Evolutionary conservation across 2,888 invertebrate species (phyloP).

Genomic region (Thymelicus acteon): DNA sequence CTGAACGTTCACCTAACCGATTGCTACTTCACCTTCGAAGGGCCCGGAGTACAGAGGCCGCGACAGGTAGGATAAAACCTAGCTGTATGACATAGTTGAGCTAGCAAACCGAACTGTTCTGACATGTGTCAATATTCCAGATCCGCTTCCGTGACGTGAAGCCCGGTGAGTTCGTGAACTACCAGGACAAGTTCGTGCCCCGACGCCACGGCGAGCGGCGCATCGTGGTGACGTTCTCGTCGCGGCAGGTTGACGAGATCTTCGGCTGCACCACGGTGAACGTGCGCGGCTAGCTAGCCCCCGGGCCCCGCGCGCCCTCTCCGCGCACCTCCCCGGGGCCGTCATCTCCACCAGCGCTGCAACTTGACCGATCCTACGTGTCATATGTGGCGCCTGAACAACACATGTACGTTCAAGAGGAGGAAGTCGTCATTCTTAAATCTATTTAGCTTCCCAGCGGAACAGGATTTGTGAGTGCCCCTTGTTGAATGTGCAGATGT

Average conservation of each 20-base stretch:
- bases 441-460: slow-evolving; percentile 51
- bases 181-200: slow-evolving; percentile 86
- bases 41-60: slow-evolving; percentile 87
- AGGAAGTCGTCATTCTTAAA: slow-evolving; percentile 74
- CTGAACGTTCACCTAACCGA: slow-evolving; percentile 86
- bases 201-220: slow-evolving; percentile 85
- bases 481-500: slow-evolving; percentile 51
- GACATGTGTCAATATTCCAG: slow-evolving; percentile 48
- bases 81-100: neutral
- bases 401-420: slow-evolving; percentile 71
- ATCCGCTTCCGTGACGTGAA: slow-evolving; percentile 86
- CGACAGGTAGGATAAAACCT: slow-evolving; percentile 69
- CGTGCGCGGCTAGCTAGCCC: slow-evolving; percentile 81
- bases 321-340: slow-evolving; percentile 73
- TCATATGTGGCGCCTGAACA: slow-evolving; percentile 70
- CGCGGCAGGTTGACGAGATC: slow-evolving; percentile 87
- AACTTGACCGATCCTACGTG: slow-evolving; percentile 69
- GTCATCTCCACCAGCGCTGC: slow-evolving; percentile 63
- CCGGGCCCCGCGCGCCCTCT: slow-evolving; percentile 71
- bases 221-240: slow-evolving; percentile 87
- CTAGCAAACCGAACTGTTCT: neutral
- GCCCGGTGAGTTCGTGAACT: slow-evolving; percentile 86
- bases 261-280: slow-evolving; percentile 83
- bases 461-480: slow-evolving; percentile 40
- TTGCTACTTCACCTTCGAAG: slow-evolving; percentile 89